phyloP scores from a whole-genome alignment of 1,140 invertebrate species.

The Psilanteris sp. region DNA sequence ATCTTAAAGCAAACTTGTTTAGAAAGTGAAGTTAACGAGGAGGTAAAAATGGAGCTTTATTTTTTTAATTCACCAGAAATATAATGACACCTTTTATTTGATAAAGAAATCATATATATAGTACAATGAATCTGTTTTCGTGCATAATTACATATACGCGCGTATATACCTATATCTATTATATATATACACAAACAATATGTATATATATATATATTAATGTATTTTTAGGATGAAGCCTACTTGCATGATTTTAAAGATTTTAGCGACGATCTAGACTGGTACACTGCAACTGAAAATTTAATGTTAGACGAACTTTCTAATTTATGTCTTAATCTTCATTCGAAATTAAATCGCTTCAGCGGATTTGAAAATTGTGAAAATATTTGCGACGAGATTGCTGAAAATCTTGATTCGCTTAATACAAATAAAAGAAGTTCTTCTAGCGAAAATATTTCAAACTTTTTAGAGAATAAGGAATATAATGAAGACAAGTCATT shows the following conservation, averaged over 20 bases:
- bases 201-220: too few species aligned
- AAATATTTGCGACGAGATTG: conserved; percentile 3
- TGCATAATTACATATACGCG: too few species aligned
- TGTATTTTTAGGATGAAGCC: conserved; percentile 24
- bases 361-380: conserved; percentile 24
- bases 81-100: too few species aligned
- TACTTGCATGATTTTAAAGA: conserved; percentile 11
- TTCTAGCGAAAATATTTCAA: conserved; percentile 78
- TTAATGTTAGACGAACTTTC: conserved; percentile 44
- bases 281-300: conserved; percentile 46
- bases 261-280: conserved; percentile 16
- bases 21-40: conserved; percentile 81
- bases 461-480: conserved; percentile 51
- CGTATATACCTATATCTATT: too few species aligned
- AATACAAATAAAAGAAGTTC: conserved; percentile 70
- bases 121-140: too few species aligned
- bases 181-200: too few species aligned
- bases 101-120: too few species aligned
- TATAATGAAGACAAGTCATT: too few species aligned
- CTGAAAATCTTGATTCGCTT: conserved; percentile 6
- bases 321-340: conserved; percentile 33
- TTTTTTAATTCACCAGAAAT: too few species aligned
- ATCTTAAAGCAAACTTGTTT: conserved; percentile 80
- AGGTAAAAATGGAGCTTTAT: too few species aligned
- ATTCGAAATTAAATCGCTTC: conserved; percentile 22